Percentiles rank a stretch among this genome's conserved stretches.
These are phyloP conservation scores for Griposia aprilina DNA, from an alignment of 2,888 invertebrate genomes.

Conservation along the genomic window DNA sequence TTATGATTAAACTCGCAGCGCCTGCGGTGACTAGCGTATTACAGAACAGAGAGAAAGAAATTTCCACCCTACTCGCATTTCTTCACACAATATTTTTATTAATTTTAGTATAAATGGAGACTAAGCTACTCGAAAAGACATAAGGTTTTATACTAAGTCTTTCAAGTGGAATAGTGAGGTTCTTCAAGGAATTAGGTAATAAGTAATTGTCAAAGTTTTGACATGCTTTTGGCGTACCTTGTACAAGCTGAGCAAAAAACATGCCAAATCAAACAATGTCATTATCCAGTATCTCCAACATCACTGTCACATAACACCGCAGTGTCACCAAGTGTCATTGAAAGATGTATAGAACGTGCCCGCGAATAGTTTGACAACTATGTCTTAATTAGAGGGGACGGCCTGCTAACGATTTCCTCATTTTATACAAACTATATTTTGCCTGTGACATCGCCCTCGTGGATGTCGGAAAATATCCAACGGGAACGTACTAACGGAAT, in stretches of 20 bases:
- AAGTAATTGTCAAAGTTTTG: conserved; percentile 7
- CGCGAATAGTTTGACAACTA: conserved; percentile 64
- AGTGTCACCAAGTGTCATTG: conserved; percentile 56
- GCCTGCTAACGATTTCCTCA: conserved; percentile 51
- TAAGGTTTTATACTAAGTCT: neutral
- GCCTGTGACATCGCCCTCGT: neutral
- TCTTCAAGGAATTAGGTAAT: neutral
- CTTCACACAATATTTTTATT: neutral
- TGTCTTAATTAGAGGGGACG: conserved; percentile 51
- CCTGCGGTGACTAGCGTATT: neutral
- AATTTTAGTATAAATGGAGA: neutral
- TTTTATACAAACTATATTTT: conserved; percentile 6
- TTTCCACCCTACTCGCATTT: neutral
- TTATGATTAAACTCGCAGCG: conserved; percentile 36
- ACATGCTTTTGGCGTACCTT: neutral
- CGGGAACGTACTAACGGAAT: neutral
- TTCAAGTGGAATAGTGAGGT: neutral
- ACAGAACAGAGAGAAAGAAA: neutral
- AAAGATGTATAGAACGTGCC: conserved; percentile 57
- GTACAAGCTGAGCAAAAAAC: conserved; percentile 4
- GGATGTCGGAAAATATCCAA: neutral
- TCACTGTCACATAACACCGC: conserved; percentile 27
- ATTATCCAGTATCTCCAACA: conserved; percentile 40
- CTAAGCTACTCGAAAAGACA: neutral
- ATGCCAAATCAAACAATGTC: conserved; percentile 35